Conservation (phyloP, 2,797 vertebrate genomes). For the Propithecus perrieri region DNA sequence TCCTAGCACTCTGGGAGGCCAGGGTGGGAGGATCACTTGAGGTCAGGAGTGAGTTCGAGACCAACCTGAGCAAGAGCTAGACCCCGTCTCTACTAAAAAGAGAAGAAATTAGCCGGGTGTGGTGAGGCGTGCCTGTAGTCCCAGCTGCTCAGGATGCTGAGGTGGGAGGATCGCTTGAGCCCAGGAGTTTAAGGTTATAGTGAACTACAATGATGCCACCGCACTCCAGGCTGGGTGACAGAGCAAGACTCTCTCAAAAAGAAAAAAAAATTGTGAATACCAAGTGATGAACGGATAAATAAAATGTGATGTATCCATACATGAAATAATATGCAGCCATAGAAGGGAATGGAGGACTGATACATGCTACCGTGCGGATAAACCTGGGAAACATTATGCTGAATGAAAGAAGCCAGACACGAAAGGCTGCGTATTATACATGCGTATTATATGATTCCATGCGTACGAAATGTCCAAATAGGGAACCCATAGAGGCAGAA, state of each 20-base stretch:
- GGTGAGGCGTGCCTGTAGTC: background rate
- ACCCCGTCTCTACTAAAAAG: background rate
- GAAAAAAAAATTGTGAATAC: background rate
- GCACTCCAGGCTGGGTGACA: background rate
- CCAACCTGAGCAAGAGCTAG: background rate
- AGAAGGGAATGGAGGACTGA: rapidly evolving
- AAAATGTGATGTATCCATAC: rapidly evolving
- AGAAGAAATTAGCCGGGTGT: background rate
- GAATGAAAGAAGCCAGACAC: background rate
- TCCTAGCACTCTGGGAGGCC: background rate
- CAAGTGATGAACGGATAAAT: rapidly evolving
- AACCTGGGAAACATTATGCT: too few relatives aligned
- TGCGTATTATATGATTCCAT: rapidly evolving
- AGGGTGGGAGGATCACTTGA: background rate
- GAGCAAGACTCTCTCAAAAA: background rate
- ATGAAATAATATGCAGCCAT: background rate
- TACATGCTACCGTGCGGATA: rapidly evolving
- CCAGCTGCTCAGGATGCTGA: background rate
- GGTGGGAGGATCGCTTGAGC: background rate
- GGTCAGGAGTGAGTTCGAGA: background rate
- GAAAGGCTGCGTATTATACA: rapidly evolving
- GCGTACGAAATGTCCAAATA: too few relatives aligned
- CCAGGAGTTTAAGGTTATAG: background rate
- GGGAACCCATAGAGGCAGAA: background rate
- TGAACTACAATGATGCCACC: background rate